Evolutionary conservation across 2,797 vertebrate genomes (phyloP), one percentile per base, ranked within the genome.

Genomic region (Eulemur coronatus): DNA sequence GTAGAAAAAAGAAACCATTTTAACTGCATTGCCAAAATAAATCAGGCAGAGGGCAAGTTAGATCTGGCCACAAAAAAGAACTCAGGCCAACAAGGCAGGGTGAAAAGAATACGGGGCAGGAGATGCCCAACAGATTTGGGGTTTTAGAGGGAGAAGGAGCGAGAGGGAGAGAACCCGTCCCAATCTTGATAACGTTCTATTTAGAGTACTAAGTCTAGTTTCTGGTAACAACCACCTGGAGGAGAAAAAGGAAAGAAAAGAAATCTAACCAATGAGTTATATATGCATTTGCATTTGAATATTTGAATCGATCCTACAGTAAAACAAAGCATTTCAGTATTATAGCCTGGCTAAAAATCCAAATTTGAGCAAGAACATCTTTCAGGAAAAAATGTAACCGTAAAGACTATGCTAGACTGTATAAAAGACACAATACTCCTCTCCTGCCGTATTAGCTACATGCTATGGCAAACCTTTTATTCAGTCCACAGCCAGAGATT

Each of bases 1-100:
- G 79, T 69, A 91, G 76, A 91, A 96, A 96, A 97, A 96, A 94
- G 96, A 93, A 96, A 89, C 95, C 96, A 97, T 96, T 97, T 96
- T 93, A 89, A 96, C 72, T 4, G 50, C 91, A 92, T 15, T 93
- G 97, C 96, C 98, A 97, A 97, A 97, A 97, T 97, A 97, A 98
- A 97, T 94, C 90, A 94, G 95, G 92, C 89, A 95, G 96, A 65
- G 50, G 67, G 73, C 88, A 97, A 95, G 59, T 88, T 17, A 93
- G 73, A 93, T 80, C 22, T 38, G 72, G 80, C 86, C 35, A 82
- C 91, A 84, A 82, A 85, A 89, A 70, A 59, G 79, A 89, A 63
- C 55, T 30, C 59, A n/a, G 46, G 89, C 70, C 86, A 85, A 80
- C 5, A n/a, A 59, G 46, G 72, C 9, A 20, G 70, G 38, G 84